Evolutionary conservation across 2,113 vertebrate species (phyloP), one percentile per base, ranked within the genome.

Genomic region (Phalacrocorax pelagicus): DNA sequence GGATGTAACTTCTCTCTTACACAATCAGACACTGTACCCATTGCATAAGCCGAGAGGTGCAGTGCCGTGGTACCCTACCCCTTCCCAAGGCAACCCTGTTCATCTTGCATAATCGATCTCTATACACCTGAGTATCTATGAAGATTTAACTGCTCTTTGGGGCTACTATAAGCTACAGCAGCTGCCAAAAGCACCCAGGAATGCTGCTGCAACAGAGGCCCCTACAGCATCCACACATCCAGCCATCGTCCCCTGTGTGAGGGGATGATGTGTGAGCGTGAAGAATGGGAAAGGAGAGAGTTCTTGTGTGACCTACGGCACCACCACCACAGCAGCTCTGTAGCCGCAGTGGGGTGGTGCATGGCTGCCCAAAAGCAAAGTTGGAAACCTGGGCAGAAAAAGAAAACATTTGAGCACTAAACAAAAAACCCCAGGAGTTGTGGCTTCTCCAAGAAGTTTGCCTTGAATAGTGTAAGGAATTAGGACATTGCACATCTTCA

Each of bases 291-390:
- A 10, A 17, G 21, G 10, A 5, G 9, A 71, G 10, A 21, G 32
- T 17, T 77, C 11, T 34, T 38, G 2, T 20, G 11, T 26, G 36
- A 34, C 2, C 27, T 36, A 29, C 30, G 32, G n/a, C 58, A 55
- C 22, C 2, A 3, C 8, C 19, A 14, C 29, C 5, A 1, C 42
- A 80, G 24, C 54, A 66, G 32, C 24, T 57, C 42, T n/a, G 10
- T 11, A 51, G 29, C 46, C 71, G 47, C 29, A 47, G 38, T 21
- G 27, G 10, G 9, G 55, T 42, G 17, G 21, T 38, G 6, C 59
- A 52, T 0, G 0, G 6, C 11, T 84, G 34, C 65, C 46, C 2
- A 2, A 58, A 75, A 29, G 2, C 30, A 16, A 73, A 71, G 22
- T 7, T 47, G 15, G 26, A 74, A 88, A 79, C 14, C 26, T 65